Percentiles rank a stretch among this genome's conserved stretches.
phyloP scores from a whole-genome alignment of 1,140 invertebrate genomes.

The Drosophila hydei region DNA sequence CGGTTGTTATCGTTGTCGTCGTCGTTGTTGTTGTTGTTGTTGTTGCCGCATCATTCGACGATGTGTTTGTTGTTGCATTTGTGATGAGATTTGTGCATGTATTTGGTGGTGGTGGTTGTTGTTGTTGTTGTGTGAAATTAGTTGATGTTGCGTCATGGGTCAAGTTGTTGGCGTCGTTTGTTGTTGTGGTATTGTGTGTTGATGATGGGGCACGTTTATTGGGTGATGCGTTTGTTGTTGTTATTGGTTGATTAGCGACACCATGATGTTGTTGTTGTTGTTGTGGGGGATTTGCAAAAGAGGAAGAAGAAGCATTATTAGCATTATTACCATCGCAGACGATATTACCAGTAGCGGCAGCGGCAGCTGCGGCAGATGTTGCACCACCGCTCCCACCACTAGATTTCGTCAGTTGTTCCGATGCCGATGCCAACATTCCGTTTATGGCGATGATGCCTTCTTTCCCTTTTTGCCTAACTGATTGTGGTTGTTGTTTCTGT shows the following conservation, averaged over 20 bases:
- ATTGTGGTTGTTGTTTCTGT: conserved; percentile 38
- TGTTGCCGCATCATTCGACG: conserved; percentile 70
- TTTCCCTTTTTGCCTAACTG: conserved; percentile 82
- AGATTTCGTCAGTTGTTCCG: conserved; percentile 81
- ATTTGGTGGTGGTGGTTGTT: conserved; percentile 62
- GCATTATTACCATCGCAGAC: conserved; percentile 84
- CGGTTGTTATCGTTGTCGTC: conserved; percentile 39
- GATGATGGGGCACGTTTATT: conserved; percentile 70
- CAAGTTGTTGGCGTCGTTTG: conserved; percentile 75
- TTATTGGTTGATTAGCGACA: conserved; percentile 64
- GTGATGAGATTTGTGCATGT: conserved; percentile 74
- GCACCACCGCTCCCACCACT: conserved; percentile 80
- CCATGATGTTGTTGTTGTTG: conserved; percentile 83
- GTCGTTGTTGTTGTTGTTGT: conserved; percentile 61
- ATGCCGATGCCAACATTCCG: conserved; percentile 70
- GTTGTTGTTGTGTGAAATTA: conserved; percentile 57
- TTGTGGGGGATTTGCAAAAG: conserved; percentile 84
- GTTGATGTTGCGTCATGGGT: conserved; percentile 63
- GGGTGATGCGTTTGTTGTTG: conserved; percentile 73
- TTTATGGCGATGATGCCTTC: conserved; percentile 74
- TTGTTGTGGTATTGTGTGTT: conserved; percentile 64
- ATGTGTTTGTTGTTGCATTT: conserved; percentile 76
- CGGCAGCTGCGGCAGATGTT: conserved; percentile 60
- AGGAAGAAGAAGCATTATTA: conserved; percentile 84
- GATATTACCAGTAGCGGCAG: conserved; percentile 81